Evolutionary conservation across 2,888 invertebrate genomes (phyloP), one percentile per base, ranked within the genome.

Genomic region (Eristalis pertinax): DNA sequence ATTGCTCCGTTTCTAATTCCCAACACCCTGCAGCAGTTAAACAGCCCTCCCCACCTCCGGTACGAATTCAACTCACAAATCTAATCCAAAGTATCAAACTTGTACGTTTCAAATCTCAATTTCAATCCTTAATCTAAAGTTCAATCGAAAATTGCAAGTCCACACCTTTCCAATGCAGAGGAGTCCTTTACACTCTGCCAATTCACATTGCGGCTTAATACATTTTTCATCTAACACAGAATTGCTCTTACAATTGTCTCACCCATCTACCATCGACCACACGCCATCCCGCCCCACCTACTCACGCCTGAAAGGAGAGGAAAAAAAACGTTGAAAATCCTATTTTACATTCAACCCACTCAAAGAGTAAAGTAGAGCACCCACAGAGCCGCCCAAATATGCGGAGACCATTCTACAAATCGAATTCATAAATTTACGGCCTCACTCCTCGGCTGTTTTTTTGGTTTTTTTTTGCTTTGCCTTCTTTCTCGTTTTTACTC

Each of bases 351-450:
- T 67, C 64, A 60, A 65, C n/a, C 69, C 58, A 1, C 65, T 41
- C 72, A 8, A 64, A 60, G 43, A 43, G 50, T 62, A 41, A 22
- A 35, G 22, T 29, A n/a, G 15, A 26, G 60, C 35, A 62, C 38
- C 69, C 70, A 70, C 62, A 77, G 43, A 32, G 56, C 65, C 26
- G 19, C 68, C 76, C 76, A 69, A 83, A 75, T 43, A 75, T 74
- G 41, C 74, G 70, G 41, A 72, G 79, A 78, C 75, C 86, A 82
- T 79, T 79, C 83, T 74, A 43, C 73, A 87, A 87, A 87, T 84
- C 83, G 83, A 87, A 80, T 87, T 84, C 87, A 87, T 87, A 87
- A 87, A 84, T 87, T 79, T 63, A 76, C 72, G 64, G 73, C 80
- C 72, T 43, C 75, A 75, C 75, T 86, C 83, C 26, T 26, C 26